Conservation (phyloP, 2,113 vertebrate genomes). For the Anolis sagrei region DNA sequence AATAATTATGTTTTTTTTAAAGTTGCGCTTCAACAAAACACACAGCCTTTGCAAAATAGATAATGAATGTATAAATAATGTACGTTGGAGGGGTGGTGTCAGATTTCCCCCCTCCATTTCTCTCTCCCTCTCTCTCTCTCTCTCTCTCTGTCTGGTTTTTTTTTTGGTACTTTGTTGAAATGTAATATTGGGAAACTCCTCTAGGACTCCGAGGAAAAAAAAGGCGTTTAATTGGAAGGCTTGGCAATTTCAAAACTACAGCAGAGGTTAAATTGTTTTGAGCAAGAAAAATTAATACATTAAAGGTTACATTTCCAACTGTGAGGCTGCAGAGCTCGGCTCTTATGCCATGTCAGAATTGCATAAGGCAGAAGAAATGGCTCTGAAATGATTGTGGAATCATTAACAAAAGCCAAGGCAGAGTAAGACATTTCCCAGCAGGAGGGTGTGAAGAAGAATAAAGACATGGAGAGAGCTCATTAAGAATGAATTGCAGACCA, state of each 20-base stretch:
- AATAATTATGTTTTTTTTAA: slow-evolving; percentile 72
- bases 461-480: slow-evolving; percentile 89
- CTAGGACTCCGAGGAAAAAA: slow-evolving; percentile 79
- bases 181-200: slow-evolving; percentile 73
- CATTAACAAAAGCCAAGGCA: slow-evolving; percentile 87
- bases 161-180: slow-evolving; percentile 68
- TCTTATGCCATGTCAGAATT: slow-evolving; percentile 83
- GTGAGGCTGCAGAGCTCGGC: slow-evolving; percentile 81
- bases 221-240: slow-evolving; percentile 84
- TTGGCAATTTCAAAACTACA: slow-evolving; percentile 88
- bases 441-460: slow-evolving; percentile 84
- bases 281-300: slow-evolving; percentile 90
- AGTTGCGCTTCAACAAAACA: slow-evolving; percentile 39
- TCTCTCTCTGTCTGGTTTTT: neutral
- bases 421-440: slow-evolving; percentile 88
- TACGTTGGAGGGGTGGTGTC: slow-evolving; percentile 55
- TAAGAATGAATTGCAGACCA: slow-evolving; percentile 91
- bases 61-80: slow-evolving; percentile 70
- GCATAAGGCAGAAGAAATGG: slow-evolving; percentile 86
- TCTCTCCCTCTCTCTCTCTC: neutral
- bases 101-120: slow-evolving; percentile 31
- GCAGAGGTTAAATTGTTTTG: slow-evolving; percentile 91
- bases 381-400: slow-evolving; percentile 86
- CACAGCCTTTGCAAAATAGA: slow-evolving; percentile 47
- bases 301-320: slow-evolving; percentile 89